These are phyloP conservation scores for Actinernus sp. DNA, from an alignment of 92 coral and sea anemone genomes.

Conservation along the genomic window DNA sequence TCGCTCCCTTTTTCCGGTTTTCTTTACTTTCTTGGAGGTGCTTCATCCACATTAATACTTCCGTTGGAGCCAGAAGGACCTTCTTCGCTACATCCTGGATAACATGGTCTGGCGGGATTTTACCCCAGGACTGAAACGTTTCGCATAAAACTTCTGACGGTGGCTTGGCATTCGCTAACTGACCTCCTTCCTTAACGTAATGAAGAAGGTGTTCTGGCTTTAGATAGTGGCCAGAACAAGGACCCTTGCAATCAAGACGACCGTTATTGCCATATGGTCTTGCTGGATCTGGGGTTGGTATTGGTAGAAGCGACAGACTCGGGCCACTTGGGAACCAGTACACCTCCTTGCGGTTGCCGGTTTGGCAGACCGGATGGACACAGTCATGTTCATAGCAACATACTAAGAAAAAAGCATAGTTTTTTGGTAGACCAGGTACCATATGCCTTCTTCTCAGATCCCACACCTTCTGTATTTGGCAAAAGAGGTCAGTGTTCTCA, in stretches of 20 bases:
- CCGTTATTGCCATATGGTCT: conserved; percentile 13
- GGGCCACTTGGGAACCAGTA: conserved; percentile 13
- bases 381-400: conserved; percentile 57
- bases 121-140: background rate
- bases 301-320: background rate
- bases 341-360: conserved; percentile 30
- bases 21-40: no score
- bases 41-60: no score
- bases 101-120: background rate
- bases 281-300: conserved; percentile 38
- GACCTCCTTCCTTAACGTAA: background rate
- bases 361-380: conserved; percentile 45
- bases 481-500: conserved; percentile 13
- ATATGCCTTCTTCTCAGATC: conserved; percentile 43
- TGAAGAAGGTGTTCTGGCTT: conserved; percentile 22
- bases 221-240: conserved; percentile 47
- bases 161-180: background rate
- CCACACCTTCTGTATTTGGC: conserved; percentile 46
- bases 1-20: no score
- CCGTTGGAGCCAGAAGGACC: no score
- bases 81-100: conserved; percentile 22
- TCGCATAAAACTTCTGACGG: background rate
- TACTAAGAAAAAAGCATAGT: conserved; percentile 47
- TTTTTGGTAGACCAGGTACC: conserved; percentile 33
- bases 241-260: conserved; percentile 32